A percentile compares a stretch with the other conserved stretches of the same genome.
Conservation (phyloP, 1,140 invertebrate species). For the Psix sp. region DNA sequence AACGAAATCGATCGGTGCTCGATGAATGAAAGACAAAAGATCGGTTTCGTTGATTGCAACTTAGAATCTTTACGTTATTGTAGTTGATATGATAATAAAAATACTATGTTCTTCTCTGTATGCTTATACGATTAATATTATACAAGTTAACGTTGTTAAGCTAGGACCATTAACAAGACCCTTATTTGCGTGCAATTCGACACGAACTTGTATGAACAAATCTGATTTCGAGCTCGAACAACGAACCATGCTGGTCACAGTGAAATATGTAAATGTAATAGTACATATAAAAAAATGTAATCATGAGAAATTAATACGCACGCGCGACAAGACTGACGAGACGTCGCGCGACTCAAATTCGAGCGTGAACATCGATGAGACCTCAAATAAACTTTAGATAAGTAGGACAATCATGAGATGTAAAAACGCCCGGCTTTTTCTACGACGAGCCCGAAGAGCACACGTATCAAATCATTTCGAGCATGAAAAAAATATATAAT, state of each 20-base stretch:
- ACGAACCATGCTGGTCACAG: constrained; percentile 44
- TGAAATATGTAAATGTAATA: no score
- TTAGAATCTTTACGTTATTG: constrained; percentile 28
- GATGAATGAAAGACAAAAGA: no score
- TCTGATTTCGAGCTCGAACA: constrained; percentile 34
- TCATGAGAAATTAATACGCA: constrained; percentile 31
- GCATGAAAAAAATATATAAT: no score
- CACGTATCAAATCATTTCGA: no score
- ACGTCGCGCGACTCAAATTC: constrained; percentile 21
- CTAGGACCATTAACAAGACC: constrained; percentile 36
- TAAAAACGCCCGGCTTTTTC: constrained; percentile 30
- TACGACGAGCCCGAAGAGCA: no score
- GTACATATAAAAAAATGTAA: constrained; percentile 24
- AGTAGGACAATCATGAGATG: constrained; percentile 48
- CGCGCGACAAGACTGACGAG: constrained; percentile 64
- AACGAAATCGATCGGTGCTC: no score
- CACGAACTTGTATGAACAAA: constrained; percentile 2
- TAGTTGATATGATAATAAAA: constrained; percentile 40
- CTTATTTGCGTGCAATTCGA: constrained; percentile 39
- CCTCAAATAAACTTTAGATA: constrained; percentile 27
- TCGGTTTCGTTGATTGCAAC: constrained; percentile 27
- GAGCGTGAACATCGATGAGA: constrained; percentile 13
- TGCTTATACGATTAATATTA: constrained; percentile 42
- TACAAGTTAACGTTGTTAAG: constrained; percentile 45
- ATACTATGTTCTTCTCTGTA: constrained; percentile 44